Percentiles rank a stretch among this genome's conserved stretches.
Conservation (phyloP, 2,888 invertebrate species). For the Electrophaes corylata region DNA sequence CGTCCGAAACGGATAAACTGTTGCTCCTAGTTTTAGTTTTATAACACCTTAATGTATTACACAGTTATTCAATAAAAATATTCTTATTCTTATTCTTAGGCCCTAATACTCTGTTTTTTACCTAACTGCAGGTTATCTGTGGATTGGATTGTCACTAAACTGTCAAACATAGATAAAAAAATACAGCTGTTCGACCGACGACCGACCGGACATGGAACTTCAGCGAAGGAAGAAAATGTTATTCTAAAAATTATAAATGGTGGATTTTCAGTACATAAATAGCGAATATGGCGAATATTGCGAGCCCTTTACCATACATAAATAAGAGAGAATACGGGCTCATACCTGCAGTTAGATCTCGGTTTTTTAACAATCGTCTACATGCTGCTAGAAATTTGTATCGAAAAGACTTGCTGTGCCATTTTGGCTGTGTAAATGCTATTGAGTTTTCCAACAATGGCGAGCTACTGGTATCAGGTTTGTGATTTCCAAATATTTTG, state of each 20-base stretch:
- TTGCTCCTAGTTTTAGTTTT: no score
- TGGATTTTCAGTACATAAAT: slow-evolving; percentile 62
- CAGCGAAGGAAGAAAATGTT: not conserved
- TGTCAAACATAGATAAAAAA: slow-evolving; percentile 3
- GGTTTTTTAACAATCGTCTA: slow-evolving; percentile 86
- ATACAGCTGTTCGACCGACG: slow-evolving; percentile 2
- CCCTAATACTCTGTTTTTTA: no score
- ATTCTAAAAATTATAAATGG: slow-evolving; percentile 59
- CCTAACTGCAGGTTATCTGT: no score
- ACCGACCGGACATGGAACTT: not conserved
- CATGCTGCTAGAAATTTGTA: slow-evolving; percentile 89
- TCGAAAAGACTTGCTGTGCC: slow-evolving; percentile 92
- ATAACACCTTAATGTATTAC: no score
- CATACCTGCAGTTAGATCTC: slow-evolving; percentile 82
- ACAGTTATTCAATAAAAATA: no score
- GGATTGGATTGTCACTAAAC: no score
- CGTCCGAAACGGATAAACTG: no score
- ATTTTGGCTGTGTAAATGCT: slow-evolving; percentile 98
- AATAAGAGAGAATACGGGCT: slow-evolving; percentile 86
- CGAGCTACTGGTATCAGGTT: slow-evolving; percentile 94
- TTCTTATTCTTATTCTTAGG: no score
- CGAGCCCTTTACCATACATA: slow-evolving; percentile 85
- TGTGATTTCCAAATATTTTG: not conserved
- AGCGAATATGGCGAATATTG: slow-evolving; percentile 79
- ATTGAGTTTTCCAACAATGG: slow-evolving; percentile 97